Evolutionary conservation across 2,888 invertebrate species (phyloP).

Genomic region (Oeneis ivallda): DNA sequence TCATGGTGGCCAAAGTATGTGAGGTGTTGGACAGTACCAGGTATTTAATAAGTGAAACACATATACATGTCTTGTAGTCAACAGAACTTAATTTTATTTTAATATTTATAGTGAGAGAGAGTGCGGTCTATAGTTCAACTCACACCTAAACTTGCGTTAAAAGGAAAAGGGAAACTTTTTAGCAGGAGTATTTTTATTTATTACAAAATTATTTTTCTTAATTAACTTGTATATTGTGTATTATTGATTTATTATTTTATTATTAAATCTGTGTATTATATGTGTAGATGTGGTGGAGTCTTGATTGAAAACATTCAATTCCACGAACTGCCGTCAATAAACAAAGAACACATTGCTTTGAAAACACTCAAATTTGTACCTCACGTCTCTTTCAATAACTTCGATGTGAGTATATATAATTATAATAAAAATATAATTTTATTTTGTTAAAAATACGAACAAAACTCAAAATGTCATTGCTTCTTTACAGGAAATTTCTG

Average conservation of each 20-base stretch:
- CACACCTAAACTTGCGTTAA: too few species aligned
- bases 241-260: too few species aligned
- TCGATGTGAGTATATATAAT: conserved; percentile 45
- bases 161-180: too few species aligned
- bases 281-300: conserved; percentile 57
- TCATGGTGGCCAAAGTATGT: conserved; percentile 42
- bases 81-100: too few species aligned
- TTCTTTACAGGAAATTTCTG: conserved; percentile 43
- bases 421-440: background rate
- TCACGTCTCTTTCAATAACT: conserved; percentile 39
- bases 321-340: conserved; percentile 40
- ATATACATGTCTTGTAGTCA: background rate
- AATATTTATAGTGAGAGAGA: too few species aligned
- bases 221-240: too few species aligned
- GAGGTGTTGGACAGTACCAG: conserved; percentile 4
- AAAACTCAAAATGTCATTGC: background rate
- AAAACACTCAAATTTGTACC: conserved; percentile 49
- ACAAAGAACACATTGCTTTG: conserved; percentile 37
- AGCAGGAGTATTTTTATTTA: too few species aligned
- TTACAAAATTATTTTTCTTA: too few species aligned
- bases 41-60: background rate
- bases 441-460: background rate
- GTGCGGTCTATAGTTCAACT: too few species aligned
- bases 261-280: background rate
- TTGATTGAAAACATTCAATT: conserved; percentile 49